phyloP scores from a whole-genome alignment of 2,113 vertebrate genomes.

The Coreoperca whiteheadi region DNA sequence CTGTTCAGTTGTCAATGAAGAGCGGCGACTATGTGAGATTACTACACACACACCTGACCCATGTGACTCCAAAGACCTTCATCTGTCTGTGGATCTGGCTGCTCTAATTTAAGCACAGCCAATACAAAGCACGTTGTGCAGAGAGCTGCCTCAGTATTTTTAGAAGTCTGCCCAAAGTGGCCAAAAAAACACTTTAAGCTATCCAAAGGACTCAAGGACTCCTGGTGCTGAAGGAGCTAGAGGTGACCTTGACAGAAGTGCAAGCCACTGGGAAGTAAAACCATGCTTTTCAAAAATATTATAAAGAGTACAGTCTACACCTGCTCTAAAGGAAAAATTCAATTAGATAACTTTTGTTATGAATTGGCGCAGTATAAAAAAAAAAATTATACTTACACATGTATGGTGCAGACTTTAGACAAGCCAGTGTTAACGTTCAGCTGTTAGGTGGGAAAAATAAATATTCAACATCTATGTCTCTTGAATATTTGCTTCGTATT shows the following conservation, averaged over 20 bases:
- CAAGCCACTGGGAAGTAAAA: conserved; percentile 12
- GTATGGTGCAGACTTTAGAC: background rate
- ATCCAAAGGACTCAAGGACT: conserved; percentile 8
- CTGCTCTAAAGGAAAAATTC: no score
- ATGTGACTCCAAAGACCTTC: background rate
- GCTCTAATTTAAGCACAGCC: background rate
- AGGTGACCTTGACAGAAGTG: conserved; percentile 27
- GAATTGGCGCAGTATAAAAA: no score
- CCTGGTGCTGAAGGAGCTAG: background rate
- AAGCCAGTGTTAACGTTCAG: background rate
- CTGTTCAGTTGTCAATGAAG: background rate
- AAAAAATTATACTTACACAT: no score
- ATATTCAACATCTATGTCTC: background rate
- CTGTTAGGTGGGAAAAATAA: background rate
- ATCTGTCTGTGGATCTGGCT: background rate
- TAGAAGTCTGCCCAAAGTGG: background rate
- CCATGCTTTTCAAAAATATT: background rate
- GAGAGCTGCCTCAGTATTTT: background rate
- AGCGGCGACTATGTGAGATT: background rate
- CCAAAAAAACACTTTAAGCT: background rate
- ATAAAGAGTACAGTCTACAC: no score
- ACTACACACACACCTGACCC: conserved; percentile 2
- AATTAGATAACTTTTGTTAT: no score
- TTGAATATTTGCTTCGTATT: background rate
- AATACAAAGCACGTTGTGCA: background rate